phyloP scores from a whole-genome alignment of 1,140 invertebrate species.

The Drosophila neocordata region DNA sequence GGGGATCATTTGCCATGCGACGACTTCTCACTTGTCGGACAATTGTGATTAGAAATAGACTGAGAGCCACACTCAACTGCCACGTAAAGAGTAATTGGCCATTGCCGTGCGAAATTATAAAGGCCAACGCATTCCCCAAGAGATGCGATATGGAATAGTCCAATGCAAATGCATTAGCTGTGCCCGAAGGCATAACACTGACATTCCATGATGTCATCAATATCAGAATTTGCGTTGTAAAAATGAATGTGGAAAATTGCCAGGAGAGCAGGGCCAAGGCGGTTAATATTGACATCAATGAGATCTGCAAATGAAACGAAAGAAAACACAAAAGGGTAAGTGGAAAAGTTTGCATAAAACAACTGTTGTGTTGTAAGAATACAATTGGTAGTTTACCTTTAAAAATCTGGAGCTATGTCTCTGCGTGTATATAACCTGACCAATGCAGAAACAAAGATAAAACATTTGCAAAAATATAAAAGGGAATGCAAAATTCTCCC shows the following conservation, averaged over 20 bases:
- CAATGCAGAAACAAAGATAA: constrained; percentile 72
- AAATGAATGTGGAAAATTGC: constrained; percentile 79
- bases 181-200: constrained; percentile 36
- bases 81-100: constrained; percentile 68
- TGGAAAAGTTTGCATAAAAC: no score
- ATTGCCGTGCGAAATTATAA: constrained; percentile 70
- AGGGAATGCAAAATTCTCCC: constrained; percentile 81
- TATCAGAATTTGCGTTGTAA: constrained; percentile 74
- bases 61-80: constrained; percentile 63
- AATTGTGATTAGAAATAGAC: constrained; percentile 61
- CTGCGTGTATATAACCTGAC: constrained; percentile 55
- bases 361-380: no score
- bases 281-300: constrained; percentile 67
- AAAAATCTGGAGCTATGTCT: constrained; percentile 59
- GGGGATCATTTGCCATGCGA: constrained; percentile 30
- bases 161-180: constrained; percentile 62
- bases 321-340: no score
- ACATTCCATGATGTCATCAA: constrained; percentile 65
- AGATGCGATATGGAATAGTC: constrained; percentile 76
- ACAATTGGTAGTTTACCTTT: constrained; percentile 46
- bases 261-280: constrained; percentile 71
- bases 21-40: constrained; percentile 47
- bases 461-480: constrained; percentile 81
- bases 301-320: constrained; percentile 43
- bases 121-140: constrained; percentile 64